A percentile compares a stretch with the other conserved stretches of the same genome.
Conservation (phyloP, 2,888 invertebrate genomes). For the Leptarthrus brevirostris region DNA sequence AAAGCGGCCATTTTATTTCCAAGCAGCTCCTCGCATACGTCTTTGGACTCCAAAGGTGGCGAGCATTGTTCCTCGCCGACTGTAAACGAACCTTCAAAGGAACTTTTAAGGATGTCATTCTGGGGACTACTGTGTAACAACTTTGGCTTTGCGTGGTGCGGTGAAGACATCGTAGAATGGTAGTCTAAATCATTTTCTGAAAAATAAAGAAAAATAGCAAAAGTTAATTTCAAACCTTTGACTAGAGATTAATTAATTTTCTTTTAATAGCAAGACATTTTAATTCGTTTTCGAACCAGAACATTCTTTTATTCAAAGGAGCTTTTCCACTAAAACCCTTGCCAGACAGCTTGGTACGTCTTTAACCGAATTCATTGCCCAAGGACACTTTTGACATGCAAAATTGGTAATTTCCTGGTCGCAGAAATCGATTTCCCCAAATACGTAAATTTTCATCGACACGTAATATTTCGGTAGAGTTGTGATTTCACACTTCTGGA, state of each 20-base stretch:
- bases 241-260: neutral
- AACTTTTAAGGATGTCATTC: slow-evolving; percentile 22
- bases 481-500: neutral
- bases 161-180: slow-evolving; percentile 11
- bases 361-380: neutral
- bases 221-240: neutral
- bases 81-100: slow-evolving; percentile 31
- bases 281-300: neutral
- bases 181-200: slow-evolving; percentile 42
- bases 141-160: slow-evolving; percentile 4
- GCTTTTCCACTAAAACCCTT: too few relatives aligned
- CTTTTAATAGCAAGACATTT: neutral
- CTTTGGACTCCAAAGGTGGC: slow-evolving; percentile 50
- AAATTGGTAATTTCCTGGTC: neutral
- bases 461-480: neutral
- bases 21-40: slow-evolving; percentile 58
- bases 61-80: slow-evolving; percentile 42
- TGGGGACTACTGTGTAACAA: neutral
- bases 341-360: neutral
- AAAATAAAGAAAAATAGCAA: slow-evolving; percentile 5
- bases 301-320: too few relatives aligned
- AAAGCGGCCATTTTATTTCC: slow-evolving; percentile 60
- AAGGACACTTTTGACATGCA: neutral
- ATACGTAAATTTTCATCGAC: neutral
- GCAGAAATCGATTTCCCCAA: neutral